phyloP scores from a whole-genome alignment of 1,140 invertebrate species.

The Pogonomyrmex californicus region DNA sequence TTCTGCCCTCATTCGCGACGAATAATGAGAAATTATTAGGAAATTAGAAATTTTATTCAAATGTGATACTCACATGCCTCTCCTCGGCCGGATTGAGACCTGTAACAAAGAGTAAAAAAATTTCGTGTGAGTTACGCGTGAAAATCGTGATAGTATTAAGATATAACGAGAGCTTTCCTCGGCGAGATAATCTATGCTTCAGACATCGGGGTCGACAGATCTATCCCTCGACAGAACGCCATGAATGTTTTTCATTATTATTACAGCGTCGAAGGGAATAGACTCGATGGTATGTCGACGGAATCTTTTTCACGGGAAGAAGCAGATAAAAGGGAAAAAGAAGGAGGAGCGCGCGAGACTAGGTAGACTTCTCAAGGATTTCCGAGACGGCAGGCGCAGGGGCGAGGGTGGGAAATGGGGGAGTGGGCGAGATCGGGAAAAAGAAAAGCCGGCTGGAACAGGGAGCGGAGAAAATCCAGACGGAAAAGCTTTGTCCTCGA shows the following conservation, averaged over 20 bases:
- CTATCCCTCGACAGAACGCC: conserved; percentile 48
- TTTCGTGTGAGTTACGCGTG: neutral
- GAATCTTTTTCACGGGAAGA: conserved; percentile 66
- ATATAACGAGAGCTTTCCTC: neutral
- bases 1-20: conserved; percentile 48
- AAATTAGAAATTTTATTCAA: conserved; percentile 13
- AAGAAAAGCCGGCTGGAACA: conserved; percentile 51
- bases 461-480: conserved; percentile 70
- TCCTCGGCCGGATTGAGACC: conserved; percentile 90
- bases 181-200: neutral
- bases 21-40: conserved; percentile 32
- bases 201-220: conserved; percentile 23
- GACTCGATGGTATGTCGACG: conserved; percentile 65
- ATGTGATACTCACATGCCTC: conserved; percentile 89
- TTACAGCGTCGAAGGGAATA: conserved; percentile 60
- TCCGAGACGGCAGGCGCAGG: conserved; percentile 71
- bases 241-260: conserved; percentile 72
- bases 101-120: conserved; percentile 85
- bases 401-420: neutral
- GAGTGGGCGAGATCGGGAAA: conserved; percentile 35
- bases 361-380: conserved; percentile 77
- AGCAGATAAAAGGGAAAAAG: conserved; percentile 53
- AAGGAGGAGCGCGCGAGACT: conserved; percentile 53
- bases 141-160: neutral
- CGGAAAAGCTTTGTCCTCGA: conserved; percentile 79